Evolutionary conservation across 1,140 invertebrate species (phyloP), one percentile per base, ranked within the genome.

Genomic region (Drosophila guanche): DNA sequence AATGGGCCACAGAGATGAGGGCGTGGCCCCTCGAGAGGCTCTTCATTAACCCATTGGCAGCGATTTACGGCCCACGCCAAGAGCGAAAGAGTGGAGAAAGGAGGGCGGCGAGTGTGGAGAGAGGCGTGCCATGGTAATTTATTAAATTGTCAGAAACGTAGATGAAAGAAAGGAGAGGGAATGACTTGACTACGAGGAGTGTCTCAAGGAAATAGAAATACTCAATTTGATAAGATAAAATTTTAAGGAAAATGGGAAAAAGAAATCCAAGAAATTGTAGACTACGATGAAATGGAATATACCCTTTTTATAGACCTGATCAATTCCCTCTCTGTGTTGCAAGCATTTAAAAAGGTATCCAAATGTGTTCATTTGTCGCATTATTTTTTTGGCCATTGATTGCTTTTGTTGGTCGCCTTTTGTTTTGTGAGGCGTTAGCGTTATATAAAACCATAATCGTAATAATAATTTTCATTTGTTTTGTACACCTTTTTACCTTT

Each of bases 101-200:
- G 29, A 50, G 43, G 33, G 10, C 33, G 33, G 33, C 10, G 33
- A 37, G 33, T 12, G 33, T 12, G 33, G 33, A 10, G 8, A 20
- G 8, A 58, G 72, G 72, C 52, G 72, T 76, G 71, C 48, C 62
- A 57, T 46, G 37, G 62, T 48, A 74, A 75, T 75, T 75, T 75
- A 68, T 67, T 52, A 75, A 75, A 75, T 66, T 75, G 61, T 42
- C 71, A 66, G 48, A 59, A 20, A 59, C 40, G 22, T 25, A n/a
- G n/a, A 6, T 4, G 45, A 68, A 6, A 37, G 50, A 4, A 42
- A 47, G 61, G 66, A 50, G 20, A 46, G 23, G 42, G 23, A 7
- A 33, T 8, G 7, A 33, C 29, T 12, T 3, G 10, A 37, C 10
- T 10, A 37, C 33, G 10, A 10, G 8, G 33, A 37, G 33, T 37